phyloP scores from a whole-genome alignment of 2,797 vertebrate species.

The Rachycentron canadum region DNA sequence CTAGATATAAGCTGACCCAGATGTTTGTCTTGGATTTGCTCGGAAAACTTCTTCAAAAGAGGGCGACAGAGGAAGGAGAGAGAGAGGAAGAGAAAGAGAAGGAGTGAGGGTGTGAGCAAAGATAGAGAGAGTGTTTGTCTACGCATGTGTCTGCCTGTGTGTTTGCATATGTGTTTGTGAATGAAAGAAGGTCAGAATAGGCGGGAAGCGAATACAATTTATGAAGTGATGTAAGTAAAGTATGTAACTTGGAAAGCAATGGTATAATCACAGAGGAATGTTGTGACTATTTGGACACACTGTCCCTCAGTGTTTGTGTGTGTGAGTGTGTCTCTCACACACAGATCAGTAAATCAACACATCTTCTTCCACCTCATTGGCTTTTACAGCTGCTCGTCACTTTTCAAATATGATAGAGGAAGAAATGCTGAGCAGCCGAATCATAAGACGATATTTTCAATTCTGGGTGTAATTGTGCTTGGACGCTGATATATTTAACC shows the following conservation, averaged over 20 bases:
- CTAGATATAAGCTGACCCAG: constrained; percentile 84
- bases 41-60: constrained; percentile 76
- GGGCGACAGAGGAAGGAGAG: constrained; percentile 25
- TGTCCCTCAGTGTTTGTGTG: constrained; percentile 45
- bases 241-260: constrained; percentile 73
- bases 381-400: constrained; percentile 58
- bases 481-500: constrained; percentile 8
- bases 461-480: constrained; percentile 31
- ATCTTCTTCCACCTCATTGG: constrained; percentile 61
- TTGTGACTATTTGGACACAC: constrained; percentile 60
- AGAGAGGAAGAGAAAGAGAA: not conserved
- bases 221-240: constrained; percentile 70
- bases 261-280: constrained; percentile 82
- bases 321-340: not conserved
- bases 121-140: constrained; percentile 37
- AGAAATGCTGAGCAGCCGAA: constrained; percentile 41
- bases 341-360: constrained; percentile 63
- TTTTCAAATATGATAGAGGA: constrained; percentile 31
- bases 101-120: constrained; percentile 27
- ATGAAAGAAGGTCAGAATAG: constrained; percentile 49
- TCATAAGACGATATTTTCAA: constrained; percentile 26
- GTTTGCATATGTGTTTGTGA: constrained; percentile 39
- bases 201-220: constrained; percentile 59
- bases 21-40: constrained; percentile 81
- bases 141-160: constrained; percentile 11